These are phyloP conservation scores for Philonicus albiceps DNA, from an alignment of 2,888 invertebrate genomes.

Conservation along the genomic window DNA sequence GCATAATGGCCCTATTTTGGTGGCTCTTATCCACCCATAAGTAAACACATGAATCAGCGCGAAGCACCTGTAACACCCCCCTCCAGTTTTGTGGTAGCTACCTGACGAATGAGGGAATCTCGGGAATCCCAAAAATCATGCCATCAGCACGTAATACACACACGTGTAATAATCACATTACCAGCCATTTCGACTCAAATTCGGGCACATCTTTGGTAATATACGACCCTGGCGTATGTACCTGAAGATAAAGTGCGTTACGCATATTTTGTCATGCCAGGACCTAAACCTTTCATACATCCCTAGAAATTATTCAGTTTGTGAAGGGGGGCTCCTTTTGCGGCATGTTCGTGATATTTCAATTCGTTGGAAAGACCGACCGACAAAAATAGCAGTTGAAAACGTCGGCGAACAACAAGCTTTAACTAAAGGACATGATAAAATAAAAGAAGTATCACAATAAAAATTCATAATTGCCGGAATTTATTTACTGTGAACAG, in stretches of 20 bases:
- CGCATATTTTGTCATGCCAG: background rate
- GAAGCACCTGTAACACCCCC: background rate
- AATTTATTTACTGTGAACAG: background rate
- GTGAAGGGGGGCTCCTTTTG: background rate
- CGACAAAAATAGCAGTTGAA: background rate
- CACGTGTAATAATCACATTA: constrained; percentile 26
- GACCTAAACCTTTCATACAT: background rate
- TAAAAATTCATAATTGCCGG: constrained; percentile 4
- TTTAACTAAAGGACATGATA: background rate
- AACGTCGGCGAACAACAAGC: background rate
- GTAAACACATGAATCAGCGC: background rate
- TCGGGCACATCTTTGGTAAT: background rate
- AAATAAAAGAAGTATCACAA: background rate
- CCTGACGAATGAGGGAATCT: background rate
- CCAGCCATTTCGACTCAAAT: background rate
- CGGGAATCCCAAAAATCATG: background rate
- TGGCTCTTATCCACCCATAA: background rate
- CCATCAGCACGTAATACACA: constrained; percentile 27
- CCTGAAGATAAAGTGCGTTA: background rate
- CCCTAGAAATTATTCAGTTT: background rate
- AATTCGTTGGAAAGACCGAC: background rate
- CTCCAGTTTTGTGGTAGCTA: background rate
- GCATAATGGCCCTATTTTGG: background rate
- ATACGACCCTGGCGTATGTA: background rate
- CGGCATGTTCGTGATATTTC: background rate